Base-by-base conservation (phyloP, 35 echinoderm and acorn worm genomes). In the Chiridota heheva region DNA sequence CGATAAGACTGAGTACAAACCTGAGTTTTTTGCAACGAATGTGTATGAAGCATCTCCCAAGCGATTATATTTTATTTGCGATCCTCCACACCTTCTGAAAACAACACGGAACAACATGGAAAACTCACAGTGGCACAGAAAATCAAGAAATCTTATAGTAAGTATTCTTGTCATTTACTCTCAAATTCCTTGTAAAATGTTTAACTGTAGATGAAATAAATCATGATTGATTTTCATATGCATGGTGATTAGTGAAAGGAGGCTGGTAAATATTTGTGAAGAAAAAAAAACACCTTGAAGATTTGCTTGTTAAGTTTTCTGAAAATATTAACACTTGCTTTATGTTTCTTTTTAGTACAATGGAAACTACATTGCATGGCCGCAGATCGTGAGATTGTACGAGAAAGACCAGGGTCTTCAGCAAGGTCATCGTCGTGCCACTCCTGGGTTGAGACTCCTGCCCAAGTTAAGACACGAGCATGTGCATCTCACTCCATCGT, bases 51-150 rank as follows among this genome's bases (percentile, higher is more conserved):
- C n/a, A n/a, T n/a, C n/a, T 18, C 39, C 68, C 22, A 42, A 33
- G 8, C 25, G 27, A 37, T 15, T 77, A 2, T 96, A 81, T 41
- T 83, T 95, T n/a, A 71, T 95, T 26, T 82, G 71, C 36, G 85
- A 92, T 77, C 68, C 58, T 2, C 90, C 90, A 16, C 90, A 93
- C 42, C 62, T 93, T 15, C 49, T 93, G 17, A 93, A 93, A 56
- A 88, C 90, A 1, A 26, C 58, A 31, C 41, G 84, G 22, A 93
- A 93, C 24, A 88, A 93, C 38, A 25, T 81, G 40, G 90, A 93
- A 41, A 93, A 88, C 37, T 85, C 81, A 35, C 66, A 72, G 3
- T 89, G 68, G 49, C 67, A 86, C 63, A 78, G 71, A 20, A 84
- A 82, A 42, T 69, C 84, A 16, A 72, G 72, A 17, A 67, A 83